Conservation (phyloP, 1,140 invertebrate genomes). For the Drosophila sturtevanti region DNA sequence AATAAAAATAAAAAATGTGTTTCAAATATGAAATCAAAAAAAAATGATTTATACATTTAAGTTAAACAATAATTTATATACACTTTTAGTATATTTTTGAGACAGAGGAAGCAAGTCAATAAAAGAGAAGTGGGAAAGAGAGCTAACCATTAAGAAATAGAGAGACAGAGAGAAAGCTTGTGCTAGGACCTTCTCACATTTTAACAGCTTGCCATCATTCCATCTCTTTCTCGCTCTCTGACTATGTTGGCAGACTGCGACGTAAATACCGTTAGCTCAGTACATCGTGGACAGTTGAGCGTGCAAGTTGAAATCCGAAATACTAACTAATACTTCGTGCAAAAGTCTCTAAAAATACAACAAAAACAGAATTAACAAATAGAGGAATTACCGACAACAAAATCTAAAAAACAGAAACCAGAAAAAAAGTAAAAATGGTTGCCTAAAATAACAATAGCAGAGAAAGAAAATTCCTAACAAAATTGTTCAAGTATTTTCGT, state of each 20-base stretch:
- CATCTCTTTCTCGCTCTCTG: slow-evolving; percentile 24
- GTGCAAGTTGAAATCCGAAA: slow-evolving; percentile 52
- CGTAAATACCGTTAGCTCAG: slow-evolving; percentile 75
- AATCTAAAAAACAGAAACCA: slow-evolving; percentile 17
- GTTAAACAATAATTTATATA: slow-evolving; percentile 12
- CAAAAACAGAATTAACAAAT: slow-evolving; percentile 37
- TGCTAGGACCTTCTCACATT: neutral
- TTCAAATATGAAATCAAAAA: no score
- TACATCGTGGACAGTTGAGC: slow-evolving; percentile 74
- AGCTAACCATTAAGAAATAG: neutral
- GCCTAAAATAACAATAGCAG: slow-evolving; percentile 8
- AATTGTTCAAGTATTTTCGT: slow-evolving; percentile 24
- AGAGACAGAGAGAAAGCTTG: neutral
- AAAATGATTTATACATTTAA: neutral
- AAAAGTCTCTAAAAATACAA: slow-evolving; percentile 18
- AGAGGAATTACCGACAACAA: slow-evolving; percentile 21
- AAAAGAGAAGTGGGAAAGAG: neutral
- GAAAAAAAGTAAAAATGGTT: slow-evolving; percentile 49
- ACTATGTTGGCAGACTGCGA: slow-evolving; percentile 34
- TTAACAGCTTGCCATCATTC: neutral
- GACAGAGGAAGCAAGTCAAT: neutral
- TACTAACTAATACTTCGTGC: slow-evolving; percentile 26
- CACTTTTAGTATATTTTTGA: neutral
- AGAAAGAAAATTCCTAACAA: neutral
- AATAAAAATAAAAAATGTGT: no score